Percentiles rank a stretch among this genome's conserved stretches.
phyloP scores from a whole-genome alignment of 1,140 invertebrate species.

The Zaprionus lachaisei region DNA sequence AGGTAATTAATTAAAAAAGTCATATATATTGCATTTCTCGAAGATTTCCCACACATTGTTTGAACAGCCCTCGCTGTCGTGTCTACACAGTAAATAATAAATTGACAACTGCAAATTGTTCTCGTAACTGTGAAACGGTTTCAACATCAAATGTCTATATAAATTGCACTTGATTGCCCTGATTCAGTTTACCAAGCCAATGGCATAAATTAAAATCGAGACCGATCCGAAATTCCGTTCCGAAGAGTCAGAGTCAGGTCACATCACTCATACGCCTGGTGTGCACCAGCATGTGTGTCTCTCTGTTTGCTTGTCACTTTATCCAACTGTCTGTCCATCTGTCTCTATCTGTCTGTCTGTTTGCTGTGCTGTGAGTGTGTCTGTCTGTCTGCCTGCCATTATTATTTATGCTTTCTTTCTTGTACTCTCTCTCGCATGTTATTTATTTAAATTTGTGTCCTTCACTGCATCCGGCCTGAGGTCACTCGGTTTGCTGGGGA shows the following conservation, averaged over 20 bases:
- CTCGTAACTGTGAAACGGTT: slow-evolving; percentile 66
- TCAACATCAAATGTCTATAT: slow-evolving; percentile 80
- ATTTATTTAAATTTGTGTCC: slow-evolving; percentile 68
- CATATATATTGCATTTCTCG: too few species aligned
- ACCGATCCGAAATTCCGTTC: slow-evolving; percentile 18
- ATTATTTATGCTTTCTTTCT: slow-evolving; percentile 53
- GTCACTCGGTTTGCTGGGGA: slow-evolving; percentile 31
- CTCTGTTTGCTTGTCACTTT: slow-evolving; percentile 29
- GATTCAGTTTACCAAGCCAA: slow-evolving; percentile 68
- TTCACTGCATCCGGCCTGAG: slow-evolving; percentile 12
- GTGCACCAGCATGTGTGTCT: slow-evolving; percentile 23
- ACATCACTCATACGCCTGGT: slow-evolving; percentile 67
- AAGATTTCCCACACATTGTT: neutral
- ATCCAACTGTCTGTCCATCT: neutral
- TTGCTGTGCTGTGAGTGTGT: slow-evolving; percentile 13
- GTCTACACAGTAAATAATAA: slow-evolving; percentile 62
- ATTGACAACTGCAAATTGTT: slow-evolving; percentile 69
- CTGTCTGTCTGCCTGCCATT: slow-evolving; percentile 43
- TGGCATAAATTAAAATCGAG: slow-evolving; percentile 76
- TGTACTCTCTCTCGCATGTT: slow-evolving; percentile 44
- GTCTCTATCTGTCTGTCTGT: neutral
- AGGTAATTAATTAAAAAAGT: too few species aligned
- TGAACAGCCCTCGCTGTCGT: slow-evolving; percentile 38
- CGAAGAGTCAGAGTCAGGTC: slow-evolving; percentile 10
- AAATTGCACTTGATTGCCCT: slow-evolving; percentile 81